Evolutionary conservation across 1,140 invertebrate species (phyloP).

Genomic region (Metaphire vulgaris): DNA sequence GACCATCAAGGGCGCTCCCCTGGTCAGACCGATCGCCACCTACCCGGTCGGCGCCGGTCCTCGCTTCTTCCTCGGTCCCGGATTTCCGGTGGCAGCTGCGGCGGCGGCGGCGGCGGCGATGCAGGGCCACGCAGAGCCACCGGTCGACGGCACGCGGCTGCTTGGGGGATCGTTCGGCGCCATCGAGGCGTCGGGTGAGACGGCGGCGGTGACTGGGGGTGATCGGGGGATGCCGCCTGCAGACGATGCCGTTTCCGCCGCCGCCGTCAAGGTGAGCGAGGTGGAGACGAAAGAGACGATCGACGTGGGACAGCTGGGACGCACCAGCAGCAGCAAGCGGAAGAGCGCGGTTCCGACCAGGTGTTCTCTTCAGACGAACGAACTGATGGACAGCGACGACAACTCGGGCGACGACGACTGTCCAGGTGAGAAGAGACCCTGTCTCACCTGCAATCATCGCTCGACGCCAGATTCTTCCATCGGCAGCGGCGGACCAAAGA

Average conservation of each 20-base stretch:
- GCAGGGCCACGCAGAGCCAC: not conserved
- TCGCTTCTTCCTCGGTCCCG: not conserved
- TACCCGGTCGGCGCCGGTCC: not conserved
- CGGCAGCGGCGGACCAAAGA: too few relatives aligned
- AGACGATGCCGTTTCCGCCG: too few relatives aligned
- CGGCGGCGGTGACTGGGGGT: too few relatives aligned
- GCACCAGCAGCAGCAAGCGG: constrained; percentile 7
- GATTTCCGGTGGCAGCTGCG: not conserved
- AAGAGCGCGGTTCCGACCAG: constrained; percentile 10
- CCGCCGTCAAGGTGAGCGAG: too few relatives aligned
- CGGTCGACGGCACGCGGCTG: too few relatives aligned
- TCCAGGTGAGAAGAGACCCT: not conserved
- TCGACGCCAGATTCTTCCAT: too few relatives aligned
- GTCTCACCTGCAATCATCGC: not conserved
- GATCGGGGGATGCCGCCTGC: too few relatives aligned
- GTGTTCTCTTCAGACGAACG: constrained; percentile 4
- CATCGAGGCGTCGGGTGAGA: too few relatives aligned
- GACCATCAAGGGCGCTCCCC: too few relatives aligned
- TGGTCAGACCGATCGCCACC: not conserved
- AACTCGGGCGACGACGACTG: not conserved
- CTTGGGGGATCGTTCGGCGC: too few relatives aligned
- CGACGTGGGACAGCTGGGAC: not conserved
- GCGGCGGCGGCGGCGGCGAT: not conserved
- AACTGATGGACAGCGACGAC: not conserved
- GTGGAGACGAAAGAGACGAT: too few relatives aligned